Percentiles rank a stretch among this genome's conserved stretches.
These are phyloP conservation scores for Sorex fumeus DNA, from an alignment of 2,113 vertebrate species.

Conservation along the genomic window DNA sequence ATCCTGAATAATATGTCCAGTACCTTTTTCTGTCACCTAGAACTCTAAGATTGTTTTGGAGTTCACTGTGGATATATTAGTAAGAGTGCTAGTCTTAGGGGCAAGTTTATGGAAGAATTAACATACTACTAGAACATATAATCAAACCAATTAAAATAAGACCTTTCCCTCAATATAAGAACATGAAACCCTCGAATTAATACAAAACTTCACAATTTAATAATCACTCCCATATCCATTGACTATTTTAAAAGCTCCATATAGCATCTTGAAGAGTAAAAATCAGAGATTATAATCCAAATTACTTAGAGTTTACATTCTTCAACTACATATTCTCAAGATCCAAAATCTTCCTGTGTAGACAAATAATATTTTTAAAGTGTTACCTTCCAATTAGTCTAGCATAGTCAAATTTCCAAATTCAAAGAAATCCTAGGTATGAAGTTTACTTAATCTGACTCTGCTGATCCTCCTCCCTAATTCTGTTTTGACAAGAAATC, in stretches of 20 bases:
- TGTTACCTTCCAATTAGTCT: neutral
- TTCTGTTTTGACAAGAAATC: neutral
- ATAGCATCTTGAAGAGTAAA: neutral
- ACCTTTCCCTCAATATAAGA: neutral
- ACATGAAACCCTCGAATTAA: neutral
- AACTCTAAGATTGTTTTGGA: neutral
- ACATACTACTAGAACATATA: neutral
- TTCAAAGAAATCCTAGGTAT: neutral
- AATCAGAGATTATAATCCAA: constrained; percentile 15
- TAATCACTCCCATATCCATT: neutral
- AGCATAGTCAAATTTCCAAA: neutral
- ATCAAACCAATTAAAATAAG: neutral
- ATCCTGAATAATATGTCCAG: too few relatives aligned
- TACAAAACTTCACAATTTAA: neutral
- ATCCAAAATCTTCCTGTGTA: neutral
- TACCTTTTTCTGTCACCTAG: constrained; percentile 20
- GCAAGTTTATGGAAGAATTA: neutral
- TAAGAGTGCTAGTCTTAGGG: neutral
- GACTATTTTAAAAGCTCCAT: neutral
- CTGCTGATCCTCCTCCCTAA: neutral
- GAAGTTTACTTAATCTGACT: neutral
- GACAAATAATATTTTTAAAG: neutral
- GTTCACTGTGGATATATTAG: neutral
- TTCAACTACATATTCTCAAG: neutral
- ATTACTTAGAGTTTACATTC: neutral